Evolutionary conservation across 2,113 vertebrate genomes (phyloP), one percentile per base, ranked within the genome.

Genomic region (Chitala chitala): DNA sequence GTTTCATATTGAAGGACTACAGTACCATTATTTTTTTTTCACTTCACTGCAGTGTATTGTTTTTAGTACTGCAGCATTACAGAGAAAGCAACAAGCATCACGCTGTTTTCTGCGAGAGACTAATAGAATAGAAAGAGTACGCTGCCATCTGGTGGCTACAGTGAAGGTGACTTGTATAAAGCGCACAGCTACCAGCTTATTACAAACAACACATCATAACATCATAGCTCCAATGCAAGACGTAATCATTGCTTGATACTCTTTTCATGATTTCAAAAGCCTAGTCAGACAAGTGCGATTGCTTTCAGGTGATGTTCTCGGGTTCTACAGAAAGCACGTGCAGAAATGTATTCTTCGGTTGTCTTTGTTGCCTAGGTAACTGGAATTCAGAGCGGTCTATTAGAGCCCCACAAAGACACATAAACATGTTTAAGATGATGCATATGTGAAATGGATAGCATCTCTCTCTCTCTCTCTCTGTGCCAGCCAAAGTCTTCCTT

Each of bases 331-430:
- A 12, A 5, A 5, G 5, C 44, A 46, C 5, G 5, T 46, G 44
- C 44, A 46, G 44, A 46, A 46, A 12, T 46, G 44, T 46, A 63
- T 63, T 63, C 59, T 20, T n/a, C 33, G 20, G 31, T 63, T 7
- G 6, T 63, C 26, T 63, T 38, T n/a, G 59, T 63, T 38, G 31
- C 59, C 59, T 38, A 38, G 59, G 59, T 63, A 63, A 63, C 59
- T 36, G 59, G 59, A 36, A 63, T 38, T 3, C 59, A 63, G n/a
- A n/a, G 31, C 59, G 17, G 33, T 38, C 59, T 20, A 15, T n/a
- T 63, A 36, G 59, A 38, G 33, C 12, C 33, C 38, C 31, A 38
- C 29, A 63, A 63, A 20, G 31, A n/a, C n/a, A n/a, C n/a, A n/a
- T n/a, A n/a, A 38, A 33, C 13, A 36, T 17, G 20, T 38, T n/a